These are phyloP conservation scores for Agriopis marginaria DNA, from an alignment of 2,888 invertebrate genomes.

Conservation along the genomic window DNA sequence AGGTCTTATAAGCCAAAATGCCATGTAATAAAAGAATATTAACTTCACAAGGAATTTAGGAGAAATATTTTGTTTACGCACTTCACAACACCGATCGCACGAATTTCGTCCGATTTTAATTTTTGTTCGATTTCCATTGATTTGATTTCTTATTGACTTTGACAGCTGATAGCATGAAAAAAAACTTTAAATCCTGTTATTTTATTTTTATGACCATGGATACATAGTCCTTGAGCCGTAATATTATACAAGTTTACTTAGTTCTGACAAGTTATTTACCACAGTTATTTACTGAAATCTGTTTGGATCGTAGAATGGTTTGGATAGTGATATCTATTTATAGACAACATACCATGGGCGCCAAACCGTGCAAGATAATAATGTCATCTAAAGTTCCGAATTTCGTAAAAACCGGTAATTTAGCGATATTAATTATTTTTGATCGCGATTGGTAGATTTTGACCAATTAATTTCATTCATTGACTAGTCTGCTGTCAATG, in stretches of 20 bases:
- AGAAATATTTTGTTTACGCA: slow-evolving; percentile 31
- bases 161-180: background rate
- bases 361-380: background rate
- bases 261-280: too few species aligned
- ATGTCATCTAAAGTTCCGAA: too few species aligned
- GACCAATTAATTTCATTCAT: background rate
- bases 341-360: too few species aligned
- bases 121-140: slow-evolving; percentile 7
- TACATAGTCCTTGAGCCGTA: too few species aligned
- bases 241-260: too few species aligned
- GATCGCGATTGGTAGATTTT: background rate
- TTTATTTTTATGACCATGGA: too few species aligned
- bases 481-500: background rate
- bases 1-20: background rate
- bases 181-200: too few species aligned
- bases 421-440: background rate
- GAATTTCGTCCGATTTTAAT: slow-evolving; percentile 10
- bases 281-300: too few species aligned
- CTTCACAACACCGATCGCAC: slow-evolving; percentile 22
- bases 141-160: slow-evolving; percentile 1
- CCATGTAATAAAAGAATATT: background rate
- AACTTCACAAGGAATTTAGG: slow-evolving; percentile 9
- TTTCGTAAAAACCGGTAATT: background rate
- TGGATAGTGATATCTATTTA: too few species aligned
- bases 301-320: too few species aligned